Percentiles rank a stretch among this genome's conserved stretches.
Evolutionary conservation across 2,797 vertebrate species (phyloP).

Genomic region (Xenops minutus): DNA sequence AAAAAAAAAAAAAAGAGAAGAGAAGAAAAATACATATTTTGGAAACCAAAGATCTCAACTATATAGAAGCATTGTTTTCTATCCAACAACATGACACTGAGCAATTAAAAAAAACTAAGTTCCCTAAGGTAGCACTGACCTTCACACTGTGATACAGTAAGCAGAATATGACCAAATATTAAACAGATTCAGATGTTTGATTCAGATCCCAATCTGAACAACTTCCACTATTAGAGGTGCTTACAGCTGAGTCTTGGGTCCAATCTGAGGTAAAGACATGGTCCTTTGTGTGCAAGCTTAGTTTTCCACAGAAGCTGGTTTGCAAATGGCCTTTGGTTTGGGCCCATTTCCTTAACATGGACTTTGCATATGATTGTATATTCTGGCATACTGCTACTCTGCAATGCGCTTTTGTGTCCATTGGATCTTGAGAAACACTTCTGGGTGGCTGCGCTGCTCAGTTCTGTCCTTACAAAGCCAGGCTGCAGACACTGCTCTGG

Average conservation of each 20-base stretch:
- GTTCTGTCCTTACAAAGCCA: not conserved
- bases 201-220: not conserved
- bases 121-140: not conserved
- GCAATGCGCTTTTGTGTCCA: not conserved
- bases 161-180: not conserved
- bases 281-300: accelerated
- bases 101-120: not conserved
- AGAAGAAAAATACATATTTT: not conserved
- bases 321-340: not conserved
- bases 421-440: not conserved
- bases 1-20: not conserved
- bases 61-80: not conserved
- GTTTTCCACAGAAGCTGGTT: not conserved
- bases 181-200: not conserved
- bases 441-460: not conserved
- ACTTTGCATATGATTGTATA: not conserved
- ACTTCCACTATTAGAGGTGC: not conserved
- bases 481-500: not conserved
- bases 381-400: not conserved
- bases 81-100: accelerated
- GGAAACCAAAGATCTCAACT: not conserved
- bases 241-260: not conserved
- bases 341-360: not conserved
- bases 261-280: not conserved
- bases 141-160: not conserved